phyloP scores from a whole-genome alignment of 2,888 invertebrate species.

The Camponotus fellah region DNA sequence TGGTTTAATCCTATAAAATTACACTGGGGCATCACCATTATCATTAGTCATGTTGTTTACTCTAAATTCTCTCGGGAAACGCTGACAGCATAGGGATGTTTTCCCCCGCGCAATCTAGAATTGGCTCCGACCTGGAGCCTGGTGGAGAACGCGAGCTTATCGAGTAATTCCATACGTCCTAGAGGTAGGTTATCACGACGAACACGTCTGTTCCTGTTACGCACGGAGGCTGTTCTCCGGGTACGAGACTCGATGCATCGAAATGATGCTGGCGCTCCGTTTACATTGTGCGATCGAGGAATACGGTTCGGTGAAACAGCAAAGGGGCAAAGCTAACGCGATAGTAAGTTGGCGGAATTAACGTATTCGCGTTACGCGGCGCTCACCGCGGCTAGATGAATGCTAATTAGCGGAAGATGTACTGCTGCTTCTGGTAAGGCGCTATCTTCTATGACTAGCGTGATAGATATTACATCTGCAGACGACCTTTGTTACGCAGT shows the following conservation, averaged over 20 bases:
- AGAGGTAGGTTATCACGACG: slow-evolving; percentile 67
- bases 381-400: slow-evolving; percentile 62
- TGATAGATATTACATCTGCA: not conserved
- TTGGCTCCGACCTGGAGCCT: slow-evolving; percentile 66
- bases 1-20: slow-evolving; percentile 32
- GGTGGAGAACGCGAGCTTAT: slow-evolving; percentile 65
- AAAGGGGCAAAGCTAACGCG: slow-evolving; percentile 66
- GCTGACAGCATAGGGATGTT: slow-evolving; percentile 70
- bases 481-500: slow-evolving; percentile 11
- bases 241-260: slow-evolving; percentile 70
- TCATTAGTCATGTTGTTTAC: slow-evolving; percentile 49
- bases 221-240: slow-evolving; percentile 68
- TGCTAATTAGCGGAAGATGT: slow-evolving; percentile 65
- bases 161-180: slow-evolving; percentile 64
- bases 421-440: not conserved
- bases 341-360: slow-evolving; percentile 61
- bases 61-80: slow-evolving; percentile 66
- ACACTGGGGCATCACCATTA: slow-evolving; percentile 30
- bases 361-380: slow-evolving; percentile 64
- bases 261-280: slow-evolving; percentile 65
- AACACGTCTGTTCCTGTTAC: slow-evolving; percentile 70
- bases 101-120: slow-evolving; percentile 70
- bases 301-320: slow-evolving; percentile 63
- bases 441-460: slow-evolving; percentile 11
- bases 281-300: slow-evolving; percentile 50